Evolutionary conservation across 1,140 invertebrate genomes (phyloP).

Genomic region (Drosophila melanica): DNA sequence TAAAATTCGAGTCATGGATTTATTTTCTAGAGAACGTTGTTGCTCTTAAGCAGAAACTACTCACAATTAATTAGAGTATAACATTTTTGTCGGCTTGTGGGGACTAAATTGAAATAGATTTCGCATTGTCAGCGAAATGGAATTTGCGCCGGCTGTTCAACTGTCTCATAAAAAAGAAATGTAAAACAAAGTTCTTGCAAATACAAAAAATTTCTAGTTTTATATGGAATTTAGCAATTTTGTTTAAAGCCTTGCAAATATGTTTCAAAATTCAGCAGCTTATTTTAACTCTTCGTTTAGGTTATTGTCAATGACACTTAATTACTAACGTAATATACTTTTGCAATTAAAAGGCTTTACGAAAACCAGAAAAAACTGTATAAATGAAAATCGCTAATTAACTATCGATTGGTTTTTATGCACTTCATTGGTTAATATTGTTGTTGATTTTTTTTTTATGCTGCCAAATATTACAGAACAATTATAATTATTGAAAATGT

Average conservation of each 20-base stretch:
- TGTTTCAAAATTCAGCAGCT: slow-evolving; percentile 1
- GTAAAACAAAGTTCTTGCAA: not conserved
- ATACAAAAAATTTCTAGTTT: not conserved
- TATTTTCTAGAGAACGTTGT: not conserved
- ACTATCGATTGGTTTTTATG: slow-evolving; percentile 67
- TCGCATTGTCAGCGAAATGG: slow-evolving; percentile 34
- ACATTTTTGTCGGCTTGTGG: slow-evolving; percentile 29
- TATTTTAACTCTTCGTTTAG: slow-evolving; percentile 20
- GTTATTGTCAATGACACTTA: slow-evolving; percentile 32
- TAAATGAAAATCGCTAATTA: slow-evolving; percentile 62
- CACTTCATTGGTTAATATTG: slow-evolving; percentile 3
- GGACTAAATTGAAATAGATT: slow-evolving; percentile 65
- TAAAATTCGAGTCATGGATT: not conserved
- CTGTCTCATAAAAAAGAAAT: not conserved
- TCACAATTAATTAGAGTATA: slow-evolving; percentile 52
- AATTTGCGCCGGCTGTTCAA: not conserved
- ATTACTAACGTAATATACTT: slow-evolving; percentile 21
- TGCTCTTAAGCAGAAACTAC: slow-evolving; percentile 23
- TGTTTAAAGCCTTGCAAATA: not conserved
- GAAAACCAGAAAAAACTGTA: not conserved
- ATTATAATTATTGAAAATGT: slow-evolving; percentile 61
- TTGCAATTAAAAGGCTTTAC: slow-evolving; percentile 46
- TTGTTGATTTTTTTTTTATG: slow-evolving; percentile 9
- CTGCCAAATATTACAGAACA: slow-evolving; percentile 56
- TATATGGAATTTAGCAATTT: not conserved